Evolutionary conservation across 2,888 invertebrate genomes (phyloP).

Genomic region (Chrysolina oricalcia): DNA sequence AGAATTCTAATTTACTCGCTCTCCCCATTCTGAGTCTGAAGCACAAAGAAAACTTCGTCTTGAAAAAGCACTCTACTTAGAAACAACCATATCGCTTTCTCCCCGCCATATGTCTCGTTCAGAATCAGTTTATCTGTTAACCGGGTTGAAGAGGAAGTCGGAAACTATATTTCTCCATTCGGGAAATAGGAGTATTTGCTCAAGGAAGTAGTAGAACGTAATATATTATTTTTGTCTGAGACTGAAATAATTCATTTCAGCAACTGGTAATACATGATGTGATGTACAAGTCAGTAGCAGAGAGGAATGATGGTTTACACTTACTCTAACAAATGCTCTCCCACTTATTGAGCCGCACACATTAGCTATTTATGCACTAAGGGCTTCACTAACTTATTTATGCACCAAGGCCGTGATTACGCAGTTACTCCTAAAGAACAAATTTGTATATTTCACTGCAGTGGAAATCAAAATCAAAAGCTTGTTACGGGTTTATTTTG

Average conservation of each 20-base stretch:
- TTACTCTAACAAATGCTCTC: too few species aligned
- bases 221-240: conserved; percentile 3
- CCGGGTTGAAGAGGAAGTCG: conserved; percentile 26
- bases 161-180: conserved; percentile 25
- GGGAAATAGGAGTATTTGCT: conserved; percentile 24
- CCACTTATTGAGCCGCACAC: too few species aligned
- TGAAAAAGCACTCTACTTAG: conserved; percentile 14
- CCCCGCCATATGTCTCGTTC: conserved; percentile 3
- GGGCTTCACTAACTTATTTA: too few species aligned
- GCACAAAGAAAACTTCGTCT: neutral
- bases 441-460: too few species aligned
- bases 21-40: neutral
- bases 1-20: neutral
- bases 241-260: conserved; percentile 17
- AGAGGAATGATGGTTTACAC: too few species aligned
- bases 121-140: conserved; percentile 27
- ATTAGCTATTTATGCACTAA: too few species aligned
- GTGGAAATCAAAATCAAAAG: too few species aligned
- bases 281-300: neutral
- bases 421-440: too few species aligned
- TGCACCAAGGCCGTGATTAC: too few species aligned
- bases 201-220: conserved; percentile 16
- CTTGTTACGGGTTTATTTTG: too few species aligned
- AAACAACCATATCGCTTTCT: conserved; percentile 13
- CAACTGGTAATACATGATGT: neutral